These are phyloP conservation scores for Nyctalus aviator DNA, from an alignment of 2,797 vertebrate species.

Conservation along the genomic window DNA sequence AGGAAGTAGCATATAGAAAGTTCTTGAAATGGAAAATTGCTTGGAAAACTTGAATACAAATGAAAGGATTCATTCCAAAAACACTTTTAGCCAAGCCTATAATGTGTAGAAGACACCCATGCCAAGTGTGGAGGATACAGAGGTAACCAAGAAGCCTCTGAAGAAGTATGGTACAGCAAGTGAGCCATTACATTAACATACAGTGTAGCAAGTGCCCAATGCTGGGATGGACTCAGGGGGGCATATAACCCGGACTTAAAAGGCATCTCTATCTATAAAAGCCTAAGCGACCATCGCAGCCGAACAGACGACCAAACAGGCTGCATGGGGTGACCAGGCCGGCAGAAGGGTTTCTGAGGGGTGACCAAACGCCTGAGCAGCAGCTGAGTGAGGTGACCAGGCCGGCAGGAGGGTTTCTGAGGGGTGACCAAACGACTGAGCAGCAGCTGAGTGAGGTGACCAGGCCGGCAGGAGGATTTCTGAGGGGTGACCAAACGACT, in stretches of 20 bases:
- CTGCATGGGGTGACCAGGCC: no score
- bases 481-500: no score
- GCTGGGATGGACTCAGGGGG: not conserved
- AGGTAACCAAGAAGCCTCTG: not conserved
- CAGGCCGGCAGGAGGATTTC: no score
- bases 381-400: no score
- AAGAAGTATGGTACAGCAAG: not conserved
- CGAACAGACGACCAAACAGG: no score
- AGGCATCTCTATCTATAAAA: not conserved
- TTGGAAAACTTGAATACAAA: constrained; percentile 34
- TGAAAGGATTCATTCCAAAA: not conserved
- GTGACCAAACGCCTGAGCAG: no score
- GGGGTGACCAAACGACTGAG: no score
- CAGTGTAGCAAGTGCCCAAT: not conserved
- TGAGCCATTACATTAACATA: not conserved
- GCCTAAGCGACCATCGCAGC: no score
- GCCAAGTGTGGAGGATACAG: not conserved
- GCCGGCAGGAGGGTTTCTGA: no score
- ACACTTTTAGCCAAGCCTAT: not conserved
- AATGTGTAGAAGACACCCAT: not conserved
- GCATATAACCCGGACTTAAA: not conserved
- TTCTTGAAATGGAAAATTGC: not conserved
- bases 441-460: no score
- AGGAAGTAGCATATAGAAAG: not conserved
- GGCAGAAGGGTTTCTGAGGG: no score